phyloP scores from a whole-genome alignment of 2,113 vertebrate genomes.

The Motacilla alba region DNA sequence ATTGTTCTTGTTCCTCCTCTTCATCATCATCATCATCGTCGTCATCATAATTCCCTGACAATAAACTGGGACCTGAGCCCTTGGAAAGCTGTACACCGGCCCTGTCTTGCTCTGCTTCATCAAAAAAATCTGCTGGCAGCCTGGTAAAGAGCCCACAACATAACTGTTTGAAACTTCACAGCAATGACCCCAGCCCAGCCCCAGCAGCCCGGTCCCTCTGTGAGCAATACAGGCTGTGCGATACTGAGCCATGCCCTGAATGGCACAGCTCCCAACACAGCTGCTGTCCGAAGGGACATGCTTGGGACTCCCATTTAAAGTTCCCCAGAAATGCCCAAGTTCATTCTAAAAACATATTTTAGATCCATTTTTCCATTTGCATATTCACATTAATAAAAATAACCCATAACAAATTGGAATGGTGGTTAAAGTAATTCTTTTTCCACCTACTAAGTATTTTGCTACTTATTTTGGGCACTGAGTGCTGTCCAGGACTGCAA shows the following conservation, averaged over 20 bases:
- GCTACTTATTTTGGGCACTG: neutral
- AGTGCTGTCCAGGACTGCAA: neutral
- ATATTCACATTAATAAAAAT: neutral
- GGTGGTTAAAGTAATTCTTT: neutral
- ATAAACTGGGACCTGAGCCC: constrained; percentile 67
- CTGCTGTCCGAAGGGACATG: neutral
- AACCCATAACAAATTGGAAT: neutral
- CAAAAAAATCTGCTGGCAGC: constrained; percentile 73
- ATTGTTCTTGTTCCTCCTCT: constrained; percentile 16
- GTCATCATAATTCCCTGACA: constrained; percentile 79
- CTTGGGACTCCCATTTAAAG: neutral
- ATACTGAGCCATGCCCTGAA: neutral
- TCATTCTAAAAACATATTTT: neutral
- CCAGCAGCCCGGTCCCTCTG: neutral
- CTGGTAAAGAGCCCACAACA: constrained; percentile 24
- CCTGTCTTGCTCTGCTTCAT: constrained; percentile 38
- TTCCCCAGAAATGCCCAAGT: neutral
- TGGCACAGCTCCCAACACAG: neutral
- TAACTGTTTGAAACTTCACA: neutral
- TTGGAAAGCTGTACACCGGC: neutral
- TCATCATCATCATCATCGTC: constrained; percentile 67
- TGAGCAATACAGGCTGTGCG: neutral
- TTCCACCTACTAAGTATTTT: neutral
- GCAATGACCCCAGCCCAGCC: neutral
- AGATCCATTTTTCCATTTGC: neutral